A percentile compares a stretch with the other conserved stretches of the same genome.
Conservation (phyloP, 2,888 invertebrate species). For the Syrphus vitripennis region DNA sequence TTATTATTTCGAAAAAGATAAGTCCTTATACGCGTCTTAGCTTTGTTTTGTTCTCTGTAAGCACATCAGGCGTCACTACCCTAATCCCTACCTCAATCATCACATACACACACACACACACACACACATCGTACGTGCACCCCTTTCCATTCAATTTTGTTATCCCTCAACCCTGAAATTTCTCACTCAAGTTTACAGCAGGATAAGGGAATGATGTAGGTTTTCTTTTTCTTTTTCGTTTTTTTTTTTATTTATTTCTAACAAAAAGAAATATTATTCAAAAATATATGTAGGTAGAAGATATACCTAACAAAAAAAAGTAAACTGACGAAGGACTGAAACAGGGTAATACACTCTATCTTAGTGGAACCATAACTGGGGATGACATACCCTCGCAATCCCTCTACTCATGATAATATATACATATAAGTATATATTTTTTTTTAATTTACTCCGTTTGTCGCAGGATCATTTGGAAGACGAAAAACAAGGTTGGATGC, state of each 20-base stretch:
- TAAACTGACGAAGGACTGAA: conserved; percentile 17
- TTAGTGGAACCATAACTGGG: conserved; percentile 27
- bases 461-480: conserved; percentile 20
- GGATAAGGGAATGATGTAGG: conserved; percentile 56
- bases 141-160: conserved; percentile 17
- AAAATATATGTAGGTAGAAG: too few species aligned
- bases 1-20: conserved; percentile 31
- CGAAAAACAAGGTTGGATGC: neutral
- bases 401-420: neutral
- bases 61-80: conserved; percentile 22
- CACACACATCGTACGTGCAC: neutral
- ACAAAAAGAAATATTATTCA: conserved; percentile 31
- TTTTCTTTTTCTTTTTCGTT: neutral
- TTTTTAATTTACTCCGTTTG: conserved; percentile 64
- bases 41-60: conserved; percentile 38
- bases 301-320: conserved; percentile 34
- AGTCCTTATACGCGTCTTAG: conserved; percentile 10
- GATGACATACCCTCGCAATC: conserved; percentile 36
- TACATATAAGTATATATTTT: neutral
- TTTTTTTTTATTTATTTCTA: conserved; percentile 19
- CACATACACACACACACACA: conserved; percentile 20
- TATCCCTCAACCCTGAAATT: conserved; percentile 37
- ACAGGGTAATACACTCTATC: conserved; percentile 55
- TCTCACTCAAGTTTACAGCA: conserved; percentile 33
- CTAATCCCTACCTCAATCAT: conserved; percentile 26